Evolutionary conservation across 2,888 invertebrate genomes (phyloP).

Genomic region (Spodoptera littoralis): DNA sequence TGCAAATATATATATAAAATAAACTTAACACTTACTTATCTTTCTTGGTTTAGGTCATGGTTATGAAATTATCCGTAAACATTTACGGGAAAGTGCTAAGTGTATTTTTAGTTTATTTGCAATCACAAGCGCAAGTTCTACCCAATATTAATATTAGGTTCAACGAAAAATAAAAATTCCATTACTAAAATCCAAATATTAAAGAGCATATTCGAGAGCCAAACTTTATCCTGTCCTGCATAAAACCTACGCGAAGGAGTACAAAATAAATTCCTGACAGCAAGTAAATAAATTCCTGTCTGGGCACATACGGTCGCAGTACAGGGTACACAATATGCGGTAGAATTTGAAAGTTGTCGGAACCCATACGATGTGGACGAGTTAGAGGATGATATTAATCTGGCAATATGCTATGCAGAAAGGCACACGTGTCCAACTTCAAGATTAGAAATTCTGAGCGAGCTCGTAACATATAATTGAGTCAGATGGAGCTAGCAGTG

Average conservation of each 20-base stretch:
- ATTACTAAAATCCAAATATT: neutral
- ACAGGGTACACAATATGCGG: conserved; percentile 52
- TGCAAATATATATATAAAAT: too few relatives aligned
- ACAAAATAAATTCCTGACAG: conserved; percentile 36
- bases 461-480: conserved; percentile 78
- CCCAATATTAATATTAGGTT: too few relatives aligned
- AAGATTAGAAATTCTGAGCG: conserved; percentile 63
- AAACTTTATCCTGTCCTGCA: neutral
- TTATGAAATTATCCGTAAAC: too few relatives aligned
- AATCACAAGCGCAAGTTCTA: too few relatives aligned
- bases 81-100: too few relatives aligned
- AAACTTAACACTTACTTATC: too few relatives aligned
- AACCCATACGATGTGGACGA: conserved; percentile 68
- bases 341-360: conserved; percentile 76
- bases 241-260: too few relatives aligned
- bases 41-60: too few relatives aligned
- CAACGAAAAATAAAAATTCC: too few relatives aligned
- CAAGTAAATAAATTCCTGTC: conserved; percentile 37
- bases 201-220: neutral
- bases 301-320: neutral
- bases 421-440: conserved; percentile 76
- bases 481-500: conserved; percentile 60
- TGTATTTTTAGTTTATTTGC: too few relatives aligned
- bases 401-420: conserved; percentile 78
- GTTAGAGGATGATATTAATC: conserved; percentile 80